A percentile compares a stretch with the other conserved stretches of the same genome.
These are phyloP conservation scores for Zenarchopterus dispar DNA, from an alignment of 2,797 vertebrate genomes.

Conservation along the genomic window DNA sequence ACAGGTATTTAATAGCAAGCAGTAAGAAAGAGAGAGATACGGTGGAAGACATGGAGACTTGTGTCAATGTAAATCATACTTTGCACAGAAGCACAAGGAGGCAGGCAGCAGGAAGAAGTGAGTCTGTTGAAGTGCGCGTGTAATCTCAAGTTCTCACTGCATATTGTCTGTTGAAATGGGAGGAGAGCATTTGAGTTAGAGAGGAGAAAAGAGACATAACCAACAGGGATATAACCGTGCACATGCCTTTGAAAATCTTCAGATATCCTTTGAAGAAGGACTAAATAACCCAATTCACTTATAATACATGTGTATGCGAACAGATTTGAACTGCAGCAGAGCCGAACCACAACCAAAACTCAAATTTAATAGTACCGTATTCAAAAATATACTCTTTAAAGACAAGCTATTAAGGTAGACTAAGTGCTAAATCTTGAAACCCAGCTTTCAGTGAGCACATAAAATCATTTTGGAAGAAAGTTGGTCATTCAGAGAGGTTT, in stretches of 20 bases:
- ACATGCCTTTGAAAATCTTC: conserved; percentile 12
- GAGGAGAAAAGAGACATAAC: conserved; percentile 58
- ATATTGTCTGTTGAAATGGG: conserved; percentile 58
- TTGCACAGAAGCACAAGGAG: conserved; percentile 49
- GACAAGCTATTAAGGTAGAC: conserved; percentile 25
- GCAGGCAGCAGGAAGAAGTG: conserved; percentile 55
- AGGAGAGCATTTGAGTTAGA: conserved; percentile 40
- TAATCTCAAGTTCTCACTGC: conserved; percentile 60
- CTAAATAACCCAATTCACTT: conserved; percentile 36
- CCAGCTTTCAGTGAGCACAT: conserved; percentile 11
- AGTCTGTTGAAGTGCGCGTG: conserved; percentile 67
- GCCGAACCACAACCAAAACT: conserved; percentile 30
- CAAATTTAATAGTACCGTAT: conserved; percentile 24
- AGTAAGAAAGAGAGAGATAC: conserved; percentile 68
- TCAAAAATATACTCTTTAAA: conserved; percentile 17
- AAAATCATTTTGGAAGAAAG: too few species aligned
- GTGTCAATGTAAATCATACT: conserved; percentile 62
- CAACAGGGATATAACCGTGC: conserved; percentile 27
- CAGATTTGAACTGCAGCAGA: conserved; percentile 15
- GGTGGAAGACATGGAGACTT: conserved; percentile 53
- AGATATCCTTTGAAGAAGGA: conserved; percentile 35
- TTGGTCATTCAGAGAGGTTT: too few species aligned
- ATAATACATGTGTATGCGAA: conserved; percentile 1
- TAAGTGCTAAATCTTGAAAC: conserved; percentile 20
- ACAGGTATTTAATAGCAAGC: conserved; percentile 75